A percentile compares a stretch with the other conserved stretches of the same genome.
phyloP scores from a whole-genome alignment of 2,888 invertebrate genomes.

The Poecilobothrus nobilitatus region DNA sequence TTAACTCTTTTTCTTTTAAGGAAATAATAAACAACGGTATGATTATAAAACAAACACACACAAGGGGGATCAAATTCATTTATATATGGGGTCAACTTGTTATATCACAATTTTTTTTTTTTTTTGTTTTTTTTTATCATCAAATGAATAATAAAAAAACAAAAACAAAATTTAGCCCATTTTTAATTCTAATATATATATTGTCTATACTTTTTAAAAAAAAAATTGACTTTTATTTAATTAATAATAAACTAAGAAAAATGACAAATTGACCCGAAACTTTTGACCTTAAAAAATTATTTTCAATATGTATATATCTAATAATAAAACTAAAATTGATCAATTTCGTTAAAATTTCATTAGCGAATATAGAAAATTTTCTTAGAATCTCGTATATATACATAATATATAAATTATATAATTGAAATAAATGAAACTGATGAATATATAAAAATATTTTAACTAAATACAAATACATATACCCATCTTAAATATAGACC shows the following conservation, averaged over 20 bases:
- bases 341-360: background rate
- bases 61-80: background rate
- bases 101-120: background rate
- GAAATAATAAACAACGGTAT: background rate
- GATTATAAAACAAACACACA: background rate
- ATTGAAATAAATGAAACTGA: too few relatives aligned
- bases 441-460: too few relatives aligned
- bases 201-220: too few relatives aligned
- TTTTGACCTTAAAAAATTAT: background rate
- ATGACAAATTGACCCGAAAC: slow-evolving; percentile 2
- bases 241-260: background rate
- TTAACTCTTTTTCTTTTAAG: background rate
- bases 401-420: too few relatives aligned
- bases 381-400: too few relatives aligned
- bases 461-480: too few relatives aligned
- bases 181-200: too few relatives aligned
- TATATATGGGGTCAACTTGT: background rate
- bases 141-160: background rate
- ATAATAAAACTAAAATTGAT: background rate
- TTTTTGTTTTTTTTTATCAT: background rate
- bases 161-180: too few relatives aligned
- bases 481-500: too few relatives aligned
- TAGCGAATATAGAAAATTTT: too few relatives aligned
- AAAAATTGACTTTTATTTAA: background rate
- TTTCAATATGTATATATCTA: background rate